phyloP scores from a whole-genome alignment of 30 jellyfish, hydroid and myxozoan genomes.

The Chrysaora quinquecirrha region DNA sequence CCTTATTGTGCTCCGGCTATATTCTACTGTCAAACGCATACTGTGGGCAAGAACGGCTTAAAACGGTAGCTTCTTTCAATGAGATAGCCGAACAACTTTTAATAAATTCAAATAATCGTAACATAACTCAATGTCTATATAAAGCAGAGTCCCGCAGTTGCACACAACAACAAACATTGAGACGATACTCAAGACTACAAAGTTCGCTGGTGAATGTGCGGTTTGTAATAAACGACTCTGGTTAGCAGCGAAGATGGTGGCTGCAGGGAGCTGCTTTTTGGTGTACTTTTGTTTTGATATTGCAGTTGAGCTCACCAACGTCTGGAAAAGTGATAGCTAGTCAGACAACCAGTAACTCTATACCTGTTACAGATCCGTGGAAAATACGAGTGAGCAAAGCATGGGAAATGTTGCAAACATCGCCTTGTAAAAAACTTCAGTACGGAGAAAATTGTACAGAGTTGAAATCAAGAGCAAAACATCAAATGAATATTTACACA shows the following conservation, averaged over 20 bases:
- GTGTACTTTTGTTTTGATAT: not conserved
- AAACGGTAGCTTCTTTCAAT: conserved; percentile 41
- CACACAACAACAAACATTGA: not conserved
- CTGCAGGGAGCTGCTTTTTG: conserved; percentile 38
- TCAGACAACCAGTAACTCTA: conserved; percentile 13
- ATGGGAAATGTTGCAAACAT: conserved; percentile 63
- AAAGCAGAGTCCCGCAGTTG: not conserved
- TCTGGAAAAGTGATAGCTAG: conserved; percentile 37
- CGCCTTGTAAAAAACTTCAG: conserved; percentile 73
- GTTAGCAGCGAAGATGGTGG: conserved; percentile 20
- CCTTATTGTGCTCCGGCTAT: conserved; percentile 55
- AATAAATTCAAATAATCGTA: not conserved
- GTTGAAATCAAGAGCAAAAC: conserved; percentile 41
- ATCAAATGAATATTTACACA: conserved; percentile 71
- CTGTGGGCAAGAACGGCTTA: conserved; percentile 72
- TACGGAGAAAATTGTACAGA: conserved; percentile 76
- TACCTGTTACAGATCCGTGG: conserved; percentile 44
- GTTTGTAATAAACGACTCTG: too few relatives aligned
- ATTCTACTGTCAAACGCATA: conserved; percentile 46
- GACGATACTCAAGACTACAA: not conserved
- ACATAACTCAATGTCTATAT: not conserved
- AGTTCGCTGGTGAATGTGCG: conserved; percentile 7
- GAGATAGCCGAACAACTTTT: conserved; percentile 27
- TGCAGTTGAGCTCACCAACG: conserved; percentile 20
- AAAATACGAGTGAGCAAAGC: conserved; percentile 59